Evolutionary conservation across 2,888 invertebrate species (phyloP).

Genomic region (Phymatocera aterrima): DNA sequence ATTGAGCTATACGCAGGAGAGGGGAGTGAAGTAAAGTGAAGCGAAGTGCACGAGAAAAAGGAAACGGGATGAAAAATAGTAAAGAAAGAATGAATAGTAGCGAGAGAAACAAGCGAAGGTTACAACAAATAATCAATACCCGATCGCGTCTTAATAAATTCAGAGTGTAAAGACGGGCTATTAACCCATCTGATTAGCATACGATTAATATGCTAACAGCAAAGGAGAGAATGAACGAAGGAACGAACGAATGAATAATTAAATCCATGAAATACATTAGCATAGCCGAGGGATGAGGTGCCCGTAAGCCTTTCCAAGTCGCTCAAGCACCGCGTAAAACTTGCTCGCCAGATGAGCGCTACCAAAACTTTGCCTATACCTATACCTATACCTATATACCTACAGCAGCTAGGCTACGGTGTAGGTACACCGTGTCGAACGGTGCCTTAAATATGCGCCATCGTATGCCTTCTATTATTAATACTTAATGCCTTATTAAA

Average conservation of each 20-base stretch:
- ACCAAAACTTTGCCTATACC: conserved; percentile 6
- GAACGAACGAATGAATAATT: conserved; percentile 41
- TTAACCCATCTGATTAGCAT: conserved; percentile 64
- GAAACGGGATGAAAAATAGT: neutral
- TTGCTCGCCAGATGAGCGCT: conserved; percentile 9
- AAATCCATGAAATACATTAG: conserved; percentile 45
- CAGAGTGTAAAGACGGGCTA: conserved; percentile 51
- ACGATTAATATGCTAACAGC: conserved; percentile 64
- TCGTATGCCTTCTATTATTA: conserved; percentile 48
- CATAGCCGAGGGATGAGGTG: conserved; percentile 32
- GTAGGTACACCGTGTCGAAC: conserved; percentile 30
- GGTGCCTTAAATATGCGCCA: conserved; percentile 11
- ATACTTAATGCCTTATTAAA: conserved; percentile 57
- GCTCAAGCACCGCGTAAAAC: neutral
- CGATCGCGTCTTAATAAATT: conserved; percentile 49
- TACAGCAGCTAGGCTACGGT: too few relatives aligned
- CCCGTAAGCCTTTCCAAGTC: conserved; percentile 20
- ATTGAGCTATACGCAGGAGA: neutral
- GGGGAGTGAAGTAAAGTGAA: neutral
- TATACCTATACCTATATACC: too few relatives aligned
- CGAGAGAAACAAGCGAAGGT: conserved; percentile 39
- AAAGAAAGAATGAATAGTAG: conserved; percentile 17
- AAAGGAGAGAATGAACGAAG: conserved; percentile 53
- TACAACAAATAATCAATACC: conserved; percentile 48
- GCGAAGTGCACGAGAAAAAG: neutral